Evolutionary conservation across 2,113 vertebrate genomes (phyloP).

Genomic region (Penelope pileata): DNA sequence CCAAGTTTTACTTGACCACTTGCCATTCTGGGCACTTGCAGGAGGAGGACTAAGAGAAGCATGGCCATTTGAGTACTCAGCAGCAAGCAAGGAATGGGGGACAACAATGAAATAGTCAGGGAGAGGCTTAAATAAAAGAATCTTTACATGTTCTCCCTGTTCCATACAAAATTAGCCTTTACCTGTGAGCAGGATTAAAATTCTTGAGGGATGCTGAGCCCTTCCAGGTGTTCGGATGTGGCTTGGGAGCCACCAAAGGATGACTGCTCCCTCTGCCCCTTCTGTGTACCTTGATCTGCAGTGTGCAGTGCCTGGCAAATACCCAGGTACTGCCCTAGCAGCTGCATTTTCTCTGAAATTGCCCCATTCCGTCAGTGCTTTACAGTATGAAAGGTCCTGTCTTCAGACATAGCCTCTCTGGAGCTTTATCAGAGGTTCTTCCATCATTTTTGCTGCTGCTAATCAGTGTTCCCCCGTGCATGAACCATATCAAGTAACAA

Average conservation of each 20-base stretch:
- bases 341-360: neutral
- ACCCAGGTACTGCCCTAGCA: fast-evolving
- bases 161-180: neutral
- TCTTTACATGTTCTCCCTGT: neutral
- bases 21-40: neutral
- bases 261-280: neutral
- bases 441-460: neutral
- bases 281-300: neutral
- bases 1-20: neutral
- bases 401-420: neutral
- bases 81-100: neutral
- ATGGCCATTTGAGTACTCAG: fast-evolving
- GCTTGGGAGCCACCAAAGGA: neutral
- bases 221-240: neutral
- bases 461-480: neutral
- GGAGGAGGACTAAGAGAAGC: neutral
- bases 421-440: neutral
- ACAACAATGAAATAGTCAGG: neutral
- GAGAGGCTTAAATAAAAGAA: neutral
- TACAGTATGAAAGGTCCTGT: neutral
- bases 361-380: neutral
- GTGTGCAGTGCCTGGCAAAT: neutral
- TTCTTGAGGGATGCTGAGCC: neutral
- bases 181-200: neutral
- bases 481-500: neutral